A percentile compares a stretch with the other conserved stretches of the same genome.
phyloP scores from a whole-genome alignment of 1,140 invertebrate genomes.

The Bombyx mori region DNA sequence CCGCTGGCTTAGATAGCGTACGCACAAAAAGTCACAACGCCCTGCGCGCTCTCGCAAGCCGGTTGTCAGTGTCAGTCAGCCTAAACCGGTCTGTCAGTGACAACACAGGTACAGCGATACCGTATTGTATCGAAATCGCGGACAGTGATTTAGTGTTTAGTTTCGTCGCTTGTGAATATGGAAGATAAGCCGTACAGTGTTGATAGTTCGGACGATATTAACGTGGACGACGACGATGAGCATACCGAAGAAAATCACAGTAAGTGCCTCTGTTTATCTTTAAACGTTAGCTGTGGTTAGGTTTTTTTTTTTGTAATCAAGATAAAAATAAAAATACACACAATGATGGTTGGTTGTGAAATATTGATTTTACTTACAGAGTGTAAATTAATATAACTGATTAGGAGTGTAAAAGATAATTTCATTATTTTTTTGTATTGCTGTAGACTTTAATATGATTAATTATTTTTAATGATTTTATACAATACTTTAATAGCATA shows the following conservation, averaged over 20 bases:
- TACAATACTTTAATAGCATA: too few species aligned
- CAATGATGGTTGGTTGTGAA: too few species aligned
- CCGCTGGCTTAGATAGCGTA: conserved; percentile 44
- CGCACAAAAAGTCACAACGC: conserved; percentile 59
- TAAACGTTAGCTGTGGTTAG: too few species aligned
- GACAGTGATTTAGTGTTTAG: conserved; percentile 43
- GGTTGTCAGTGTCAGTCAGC: conserved; percentile 42
- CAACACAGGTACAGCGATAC: conserved; percentile 24
- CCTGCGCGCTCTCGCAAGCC: conserved; percentile 56
- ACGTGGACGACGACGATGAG: conserved; percentile 62
- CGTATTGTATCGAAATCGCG: conserved; percentile 38
- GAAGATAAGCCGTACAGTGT: conserved; percentile 65
- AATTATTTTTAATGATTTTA: too few species aligned
- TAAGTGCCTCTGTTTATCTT: conserved; percentile 27
- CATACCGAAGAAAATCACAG: conserved; percentile 55
- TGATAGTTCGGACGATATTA: conserved; percentile 63
- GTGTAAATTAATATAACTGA: too few species aligned
- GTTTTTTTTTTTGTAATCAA: too few species aligned
- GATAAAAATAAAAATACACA: too few species aligned
- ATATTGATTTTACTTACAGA: too few species aligned
- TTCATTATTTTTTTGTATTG: too few species aligned
- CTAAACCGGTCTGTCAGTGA: conserved; percentile 56
- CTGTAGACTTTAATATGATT: too few species aligned
- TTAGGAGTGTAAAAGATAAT: too few species aligned
- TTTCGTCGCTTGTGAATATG: conserved; percentile 42